Conservation (phyloP, 2,888 invertebrate genomes). For the Capitulum mitella region DNA sequence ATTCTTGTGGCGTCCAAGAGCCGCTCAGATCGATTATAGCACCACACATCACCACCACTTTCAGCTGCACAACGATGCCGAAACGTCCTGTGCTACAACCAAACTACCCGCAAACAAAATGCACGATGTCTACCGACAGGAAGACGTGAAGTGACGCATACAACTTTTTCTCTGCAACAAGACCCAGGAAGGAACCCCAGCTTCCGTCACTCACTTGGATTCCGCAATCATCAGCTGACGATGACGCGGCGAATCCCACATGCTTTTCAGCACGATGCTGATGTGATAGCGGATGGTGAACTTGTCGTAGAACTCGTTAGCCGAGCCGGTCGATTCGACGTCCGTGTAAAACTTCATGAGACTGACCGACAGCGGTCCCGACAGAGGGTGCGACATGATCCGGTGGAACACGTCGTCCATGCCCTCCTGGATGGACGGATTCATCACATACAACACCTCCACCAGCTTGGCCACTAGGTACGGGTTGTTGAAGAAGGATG, state of each 20-base stretch:
- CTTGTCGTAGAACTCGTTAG: constrained; percentile 98
- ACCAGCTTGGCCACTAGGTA: constrained; percentile 94
- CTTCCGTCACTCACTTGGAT: constrained; percentile 55
- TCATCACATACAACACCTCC: constrained; percentile 60
- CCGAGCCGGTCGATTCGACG: constrained; percentile 93
- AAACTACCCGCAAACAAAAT: no score
- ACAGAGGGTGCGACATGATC: constrained; percentile 77
- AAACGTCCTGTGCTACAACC: no score
- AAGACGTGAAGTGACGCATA: no score
- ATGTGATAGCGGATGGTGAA: constrained; percentile 98
- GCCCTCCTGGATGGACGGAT: constrained; percentile 47
- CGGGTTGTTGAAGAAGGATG: constrained; percentile 87
- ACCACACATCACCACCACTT: no score
- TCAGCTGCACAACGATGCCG: no score
- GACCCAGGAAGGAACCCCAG: no score
- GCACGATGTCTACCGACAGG: no score
- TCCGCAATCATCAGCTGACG: constrained; percentile 79
- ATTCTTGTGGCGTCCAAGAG: no score
- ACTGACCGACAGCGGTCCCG: constrained; percentile 72
- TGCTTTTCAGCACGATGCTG: constrained; percentile 83
- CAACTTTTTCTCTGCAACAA: no score
- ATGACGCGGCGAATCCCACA: constrained; percentile 90
- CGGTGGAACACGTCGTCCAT: constrained; percentile 33
- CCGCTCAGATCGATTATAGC: no score
- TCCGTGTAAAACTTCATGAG: constrained; percentile 98